A percentile compares a stretch with the other conserved stretches of the same genome.
Evolutionary conservation across 2,797 vertebrate genomes (phyloP).

Genomic region (Urophycis tenuis): DNA sequence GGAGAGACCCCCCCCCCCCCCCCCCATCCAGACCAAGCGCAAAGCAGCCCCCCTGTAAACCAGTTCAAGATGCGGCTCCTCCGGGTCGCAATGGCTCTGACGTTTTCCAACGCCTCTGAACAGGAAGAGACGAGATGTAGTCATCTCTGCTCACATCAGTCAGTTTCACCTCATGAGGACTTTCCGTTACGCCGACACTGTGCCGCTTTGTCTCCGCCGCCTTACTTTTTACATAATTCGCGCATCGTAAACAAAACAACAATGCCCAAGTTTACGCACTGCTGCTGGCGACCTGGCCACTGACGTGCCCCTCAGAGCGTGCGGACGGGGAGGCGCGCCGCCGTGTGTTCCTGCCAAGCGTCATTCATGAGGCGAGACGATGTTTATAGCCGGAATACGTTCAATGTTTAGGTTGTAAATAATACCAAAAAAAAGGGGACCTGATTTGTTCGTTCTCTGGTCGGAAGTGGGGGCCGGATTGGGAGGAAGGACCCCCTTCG

Average conservation of each 20-base stretch:
- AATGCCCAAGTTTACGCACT: background rate
- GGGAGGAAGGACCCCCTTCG: slow-evolving; percentile 67
- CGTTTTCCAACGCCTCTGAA: slow-evolving; percentile 82
- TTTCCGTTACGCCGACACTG: slow-evolving; percentile 90
- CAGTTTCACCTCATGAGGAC: slow-evolving; percentile 97
- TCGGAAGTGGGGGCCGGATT: slow-evolving; percentile 55
- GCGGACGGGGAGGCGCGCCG: no score
- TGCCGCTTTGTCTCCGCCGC: slow-evolving; percentile 76
- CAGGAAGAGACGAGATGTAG: slow-evolving; percentile 92
- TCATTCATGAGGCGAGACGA: background rate
- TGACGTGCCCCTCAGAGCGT: no score
- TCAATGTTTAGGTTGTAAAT: no score
- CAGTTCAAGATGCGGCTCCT: slow-evolving; percentile 60
- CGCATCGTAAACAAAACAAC: background rate
- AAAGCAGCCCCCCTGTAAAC: background rate
- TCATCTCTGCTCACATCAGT: slow-evolving; percentile 80
- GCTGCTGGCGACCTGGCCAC: no score
- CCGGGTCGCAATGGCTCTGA: slow-evolving; percentile 64
- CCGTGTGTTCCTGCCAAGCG: no score
- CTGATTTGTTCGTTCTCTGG: slow-evolving; percentile 42
- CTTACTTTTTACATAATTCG: slow-evolving; percentile 41
- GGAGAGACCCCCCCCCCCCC: no score
- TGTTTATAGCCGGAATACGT: no score
- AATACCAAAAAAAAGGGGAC: background rate
- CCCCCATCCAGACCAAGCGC: background rate